These are phyloP conservation scores for Diprion similis DNA, from an alignment of 1,140 invertebrate genomes.

Conservation along the genomic window DNA sequence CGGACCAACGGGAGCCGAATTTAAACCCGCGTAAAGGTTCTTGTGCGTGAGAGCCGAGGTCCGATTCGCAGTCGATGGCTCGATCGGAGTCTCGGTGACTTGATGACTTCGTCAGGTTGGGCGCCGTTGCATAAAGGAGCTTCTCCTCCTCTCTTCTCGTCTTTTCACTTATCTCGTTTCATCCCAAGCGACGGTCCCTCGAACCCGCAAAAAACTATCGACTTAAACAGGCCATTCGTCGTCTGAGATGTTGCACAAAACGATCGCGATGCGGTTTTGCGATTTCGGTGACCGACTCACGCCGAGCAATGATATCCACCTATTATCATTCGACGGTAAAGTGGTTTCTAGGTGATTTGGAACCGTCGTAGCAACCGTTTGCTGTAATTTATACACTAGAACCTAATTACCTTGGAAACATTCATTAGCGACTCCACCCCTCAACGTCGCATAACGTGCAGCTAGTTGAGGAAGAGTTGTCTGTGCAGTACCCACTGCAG, in stretches of 20 bases:
- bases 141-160: too few relatives aligned
- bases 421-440: not conserved
- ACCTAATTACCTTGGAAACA: not conserved
- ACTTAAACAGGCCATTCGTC: conserved; percentile 37
- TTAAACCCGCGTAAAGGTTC: conserved; percentile 45
- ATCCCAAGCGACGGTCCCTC: not conserved
- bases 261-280: conserved; percentile 22
- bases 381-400: not conserved
- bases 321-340: not conserved
- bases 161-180: too few relatives aligned
- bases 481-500: not conserved
- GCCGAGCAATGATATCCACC: not conserved
- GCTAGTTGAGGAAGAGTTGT: too few relatives aligned
- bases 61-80: conserved; percentile 21
- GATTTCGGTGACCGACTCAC: not conserved
- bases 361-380: not conserved
- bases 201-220: conserved; percentile 34
- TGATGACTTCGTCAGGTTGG: conserved; percentile 47
- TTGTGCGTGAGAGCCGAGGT: conserved; percentile 30
- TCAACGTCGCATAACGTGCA: too few relatives aligned
- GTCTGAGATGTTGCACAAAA: conserved; percentile 30
- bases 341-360: not conserved
- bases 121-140: not conserved
- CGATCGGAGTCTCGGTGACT: conserved; percentile 38
- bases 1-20: conserved; percentile 38